These are phyloP conservation scores for Atopsyche davidsoni DNA, from an alignment of 1,140 invertebrate genomes.

Conservation along the genomic window DNA sequence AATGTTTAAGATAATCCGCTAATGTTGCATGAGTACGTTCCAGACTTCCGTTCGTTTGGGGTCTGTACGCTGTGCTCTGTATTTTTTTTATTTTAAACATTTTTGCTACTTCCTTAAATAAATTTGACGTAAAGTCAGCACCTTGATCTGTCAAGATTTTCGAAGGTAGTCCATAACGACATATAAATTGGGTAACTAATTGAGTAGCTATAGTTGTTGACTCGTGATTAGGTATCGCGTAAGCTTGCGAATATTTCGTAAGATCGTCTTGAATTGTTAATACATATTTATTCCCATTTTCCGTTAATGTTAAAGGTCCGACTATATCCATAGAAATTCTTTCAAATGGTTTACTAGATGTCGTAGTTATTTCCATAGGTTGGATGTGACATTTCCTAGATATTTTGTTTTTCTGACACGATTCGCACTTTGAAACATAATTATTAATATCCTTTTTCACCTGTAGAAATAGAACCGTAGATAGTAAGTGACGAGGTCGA, in stretches of 20 bases:
- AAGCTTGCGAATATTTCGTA: conserved; percentile 33
- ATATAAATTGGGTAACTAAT: no score
- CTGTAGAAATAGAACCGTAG: conserved; percentile 29
- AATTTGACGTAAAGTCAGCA: no score
- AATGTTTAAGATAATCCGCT: no score
- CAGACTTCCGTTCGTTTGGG: no score
- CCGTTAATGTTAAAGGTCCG: conserved; percentile 32
- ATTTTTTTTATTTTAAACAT: conserved; percentile 31
- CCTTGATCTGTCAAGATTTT: no score
- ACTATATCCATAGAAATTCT: conserved; percentile 32
- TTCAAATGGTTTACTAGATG: conserved; percentile 30
- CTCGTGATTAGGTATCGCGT: conserved; percentile 32
- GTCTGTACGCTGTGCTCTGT: no score
- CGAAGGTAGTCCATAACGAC: no score
- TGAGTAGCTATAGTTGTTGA: conserved; percentile 32
- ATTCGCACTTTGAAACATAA: conserved; percentile 31
- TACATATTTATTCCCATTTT: conserved; percentile 30
- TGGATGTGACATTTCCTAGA: conserved; percentile 24
- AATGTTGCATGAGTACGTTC: no score
- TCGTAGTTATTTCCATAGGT: conserved; percentile 35
- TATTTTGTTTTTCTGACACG: conserved; percentile 33
- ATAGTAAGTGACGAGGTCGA: conserved; percentile 31
- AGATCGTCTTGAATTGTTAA: conserved; percentile 36
- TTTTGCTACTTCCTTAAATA: conserved; percentile 18
- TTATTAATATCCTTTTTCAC: conserved; percentile 32